phyloP scores from a whole-genome alignment of 2,797 vertebrate genomes.

The Natrix natrix region DNA sequence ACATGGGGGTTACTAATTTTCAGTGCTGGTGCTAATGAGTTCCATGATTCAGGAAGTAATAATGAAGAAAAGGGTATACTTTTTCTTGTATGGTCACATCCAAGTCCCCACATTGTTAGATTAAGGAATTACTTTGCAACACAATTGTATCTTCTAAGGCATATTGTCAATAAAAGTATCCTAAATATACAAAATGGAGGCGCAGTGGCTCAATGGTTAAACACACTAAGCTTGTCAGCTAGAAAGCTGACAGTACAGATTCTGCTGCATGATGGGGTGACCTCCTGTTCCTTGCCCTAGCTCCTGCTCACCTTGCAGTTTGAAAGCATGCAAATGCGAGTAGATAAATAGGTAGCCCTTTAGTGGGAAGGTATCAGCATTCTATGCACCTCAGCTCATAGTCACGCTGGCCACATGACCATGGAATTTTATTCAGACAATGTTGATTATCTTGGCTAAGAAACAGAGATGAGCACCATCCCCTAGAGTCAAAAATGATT shows the following conservation, averaged over 20 bases:
- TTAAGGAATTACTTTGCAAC: not conserved
- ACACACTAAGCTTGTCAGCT: not conserved
- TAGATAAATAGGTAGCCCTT: not conserved
- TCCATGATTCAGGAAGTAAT: not conserved
- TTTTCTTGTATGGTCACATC: not conserved
- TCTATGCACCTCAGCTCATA: not conserved
- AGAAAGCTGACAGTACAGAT: not conserved
- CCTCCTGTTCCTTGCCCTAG: not conserved
- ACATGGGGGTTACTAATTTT: not conserved
- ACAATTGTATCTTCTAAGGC: not conserved
- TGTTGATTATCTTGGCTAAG: not conserved
- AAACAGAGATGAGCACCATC: not conserved
- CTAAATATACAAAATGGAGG: not conserved
- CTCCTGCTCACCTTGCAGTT: not conserved
- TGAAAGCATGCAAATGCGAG: not conserved
- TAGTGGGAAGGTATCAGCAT: not conserved
- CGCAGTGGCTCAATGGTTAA: not conserved
- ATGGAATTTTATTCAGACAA: not conserved
- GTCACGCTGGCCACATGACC: not conserved
- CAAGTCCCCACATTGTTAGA: not conserved
- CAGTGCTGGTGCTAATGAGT: not conserved
- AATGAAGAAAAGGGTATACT: not conserved
- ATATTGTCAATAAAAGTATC: not conserved
- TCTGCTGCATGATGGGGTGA: not conserved
- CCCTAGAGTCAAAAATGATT: no score